Conservation (phyloP, 37 sponge, comb jelly and placozoan species). For the Hormiphora californensis region DNA sequence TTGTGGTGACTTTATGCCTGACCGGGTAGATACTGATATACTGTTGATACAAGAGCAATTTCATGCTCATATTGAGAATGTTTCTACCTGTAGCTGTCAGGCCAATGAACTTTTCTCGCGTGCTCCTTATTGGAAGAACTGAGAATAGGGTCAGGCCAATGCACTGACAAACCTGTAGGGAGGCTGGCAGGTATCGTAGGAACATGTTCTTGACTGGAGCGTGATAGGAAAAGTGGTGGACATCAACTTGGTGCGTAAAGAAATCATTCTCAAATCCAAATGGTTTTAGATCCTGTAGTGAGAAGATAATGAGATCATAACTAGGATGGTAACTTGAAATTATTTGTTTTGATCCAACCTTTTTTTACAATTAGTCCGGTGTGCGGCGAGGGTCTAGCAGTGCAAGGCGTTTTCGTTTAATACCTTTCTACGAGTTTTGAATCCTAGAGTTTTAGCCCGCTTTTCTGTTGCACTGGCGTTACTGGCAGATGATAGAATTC, state of each 20-base stretch:
- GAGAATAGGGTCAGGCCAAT: too few relatives aligned
- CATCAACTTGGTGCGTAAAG: slow-evolving; percentile 19
- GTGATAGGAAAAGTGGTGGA: slow-evolving; percentile 35
- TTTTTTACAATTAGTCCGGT: too few relatives aligned
- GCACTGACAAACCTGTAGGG: too few relatives aligned
- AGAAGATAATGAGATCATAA: background rate
- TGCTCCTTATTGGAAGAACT: too few relatives aligned
- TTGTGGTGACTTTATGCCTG: too few relatives aligned
- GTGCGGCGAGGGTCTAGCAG: too few relatives aligned
- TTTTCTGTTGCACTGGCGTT: background rate
- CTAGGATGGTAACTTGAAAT: background rate
- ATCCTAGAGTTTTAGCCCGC: background rate
- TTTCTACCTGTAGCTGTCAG: too few relatives aligned
- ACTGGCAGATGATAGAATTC: background rate
- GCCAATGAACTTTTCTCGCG: too few relatives aligned
- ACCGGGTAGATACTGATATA: too few relatives aligned
- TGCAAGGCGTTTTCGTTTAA: too few relatives aligned
- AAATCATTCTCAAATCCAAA: slow-evolving; percentile 27
- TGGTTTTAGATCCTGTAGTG: slow-evolving; percentile 29
- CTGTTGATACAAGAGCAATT: too few relatives aligned
- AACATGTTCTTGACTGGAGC: slow-evolving; percentile 37
- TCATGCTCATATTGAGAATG: too few relatives aligned
- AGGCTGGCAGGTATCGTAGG: slow-evolving; percentile 21
- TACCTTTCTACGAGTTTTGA: background rate
- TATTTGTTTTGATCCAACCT: background rate